Base-by-base conservation (phyloP, 2,113 vertebrate species). In the Crotalus helleri region DNA sequence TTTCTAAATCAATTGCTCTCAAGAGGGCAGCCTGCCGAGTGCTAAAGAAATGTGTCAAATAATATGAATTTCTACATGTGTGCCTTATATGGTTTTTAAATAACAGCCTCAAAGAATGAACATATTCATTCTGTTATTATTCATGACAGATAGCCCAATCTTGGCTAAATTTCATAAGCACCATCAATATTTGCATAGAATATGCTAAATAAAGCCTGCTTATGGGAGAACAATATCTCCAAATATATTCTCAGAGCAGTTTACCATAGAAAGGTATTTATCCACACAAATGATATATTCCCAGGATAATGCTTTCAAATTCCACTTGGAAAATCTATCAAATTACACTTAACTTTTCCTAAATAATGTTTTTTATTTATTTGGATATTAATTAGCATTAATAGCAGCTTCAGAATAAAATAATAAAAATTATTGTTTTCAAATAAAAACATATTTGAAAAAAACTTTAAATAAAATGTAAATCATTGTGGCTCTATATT, bases 1-100 rank as follows among this genome's bases (percentile, higher is more conserved):
- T 93, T 93, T 61, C 55, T 61, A 90, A 93, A 61, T 54, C 74
- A 93, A 90, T 49, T 39, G 46, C 46, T 64, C 89, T 93, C 57
- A 26, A 89, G 81, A 90, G 89, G 74, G 46, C 49, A 29, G 24
- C 44, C n/a, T 86, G 46, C 23, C 29, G n/a, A 90, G 44, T 10
- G 33, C 81, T 90, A 57, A 59, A 93, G 74, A 44, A 90, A 58
- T 17, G 53, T 33, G 69, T 92, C 54, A 89, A 90, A 90, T 58
- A 90, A 90, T 93, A 86, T 29, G 9, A 90, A 86, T 61, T 58
- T 39, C 23, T 86, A 90, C 86, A 90, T 15, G 9, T 61, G 7
- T 93, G 61, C 57, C 44, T 39, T 19, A 90, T 90, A 15, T 58
- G 2, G 5, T 29, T 44, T 90, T 90, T 86, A 33, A 90, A 86